Evolutionary conservation across 2,797 vertebrate genomes (phyloP).

Genomic region (Sebastes iracundus): DNA sequence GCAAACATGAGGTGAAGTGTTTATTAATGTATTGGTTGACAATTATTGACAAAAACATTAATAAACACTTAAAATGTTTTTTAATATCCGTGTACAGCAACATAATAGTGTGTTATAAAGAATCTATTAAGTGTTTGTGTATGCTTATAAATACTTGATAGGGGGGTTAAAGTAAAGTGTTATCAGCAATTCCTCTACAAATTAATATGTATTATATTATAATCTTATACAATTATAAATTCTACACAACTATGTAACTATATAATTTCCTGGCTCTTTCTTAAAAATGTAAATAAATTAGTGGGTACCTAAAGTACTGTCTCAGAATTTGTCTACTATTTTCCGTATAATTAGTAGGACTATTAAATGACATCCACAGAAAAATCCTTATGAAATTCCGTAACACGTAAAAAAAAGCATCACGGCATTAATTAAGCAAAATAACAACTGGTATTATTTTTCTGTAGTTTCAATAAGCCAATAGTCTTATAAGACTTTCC

Average conservation of each 20-base stretch:
- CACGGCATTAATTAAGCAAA: neutral
- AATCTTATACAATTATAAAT: neutral
- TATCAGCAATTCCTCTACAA: neutral
- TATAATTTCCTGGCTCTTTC: neutral
- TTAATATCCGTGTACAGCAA: neutral
- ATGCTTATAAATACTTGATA: neutral
- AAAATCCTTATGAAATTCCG: neutral
- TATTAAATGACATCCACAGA: neutral
- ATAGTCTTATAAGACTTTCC: slow-evolving; percentile 31
- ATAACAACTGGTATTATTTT: neutral
- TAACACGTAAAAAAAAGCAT: neutral
- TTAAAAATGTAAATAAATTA: neutral
- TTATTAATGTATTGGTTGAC: neutral
- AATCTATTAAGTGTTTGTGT: neutral
- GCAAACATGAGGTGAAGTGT: neutral
- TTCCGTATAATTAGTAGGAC: neutral
- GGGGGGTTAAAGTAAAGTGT: neutral
- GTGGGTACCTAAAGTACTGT: neutral
- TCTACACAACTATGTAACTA: neutral
- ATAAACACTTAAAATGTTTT: neutral
- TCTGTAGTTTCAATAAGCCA: slow-evolving; percentile 11
- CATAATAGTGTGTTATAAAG: neutral
- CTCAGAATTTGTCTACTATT: neutral
- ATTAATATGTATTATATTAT: neutral
- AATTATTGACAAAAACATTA: neutral